These are phyloP conservation scores for Holothuria glaberrima DNA, from an alignment of 35 echinoderm and acorn worm species.

Conservation along the genomic window DNA sequence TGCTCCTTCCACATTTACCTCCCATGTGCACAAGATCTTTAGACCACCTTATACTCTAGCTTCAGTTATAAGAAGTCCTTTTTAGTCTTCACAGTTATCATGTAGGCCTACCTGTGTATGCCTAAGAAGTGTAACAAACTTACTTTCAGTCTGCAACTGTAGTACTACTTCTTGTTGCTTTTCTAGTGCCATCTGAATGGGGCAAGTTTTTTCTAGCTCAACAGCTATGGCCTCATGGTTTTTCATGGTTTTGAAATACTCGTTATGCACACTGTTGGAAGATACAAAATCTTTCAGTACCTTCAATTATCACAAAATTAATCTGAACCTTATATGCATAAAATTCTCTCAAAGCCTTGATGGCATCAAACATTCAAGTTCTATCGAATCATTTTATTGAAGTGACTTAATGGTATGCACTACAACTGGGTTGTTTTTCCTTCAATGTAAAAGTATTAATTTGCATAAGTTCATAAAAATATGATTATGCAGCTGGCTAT, in stretches of 20 bases:
- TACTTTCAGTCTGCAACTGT: constrained; percentile 7
- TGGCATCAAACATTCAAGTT: neutral
- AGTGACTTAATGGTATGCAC: neutral
- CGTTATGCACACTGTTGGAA: neutral
- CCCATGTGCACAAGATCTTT: too few species aligned
- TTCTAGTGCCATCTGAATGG: neutral
- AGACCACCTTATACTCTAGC: too few species aligned
- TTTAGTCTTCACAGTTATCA: too few species aligned
- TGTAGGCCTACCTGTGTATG: too few species aligned
- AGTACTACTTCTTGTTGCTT: neutral
- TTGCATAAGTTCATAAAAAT: too few species aligned
- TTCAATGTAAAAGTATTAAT: neutral
- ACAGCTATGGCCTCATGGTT: neutral
- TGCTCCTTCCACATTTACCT: too few species aligned
- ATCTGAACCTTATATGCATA: neutral
- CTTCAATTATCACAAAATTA: neutral
- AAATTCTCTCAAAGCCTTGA: neutral
- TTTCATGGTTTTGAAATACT: neutral
- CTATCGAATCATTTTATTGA: neutral
- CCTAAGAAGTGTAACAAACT: neutral
- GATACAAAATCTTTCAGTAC: neutral
- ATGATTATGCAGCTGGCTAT: neutral
- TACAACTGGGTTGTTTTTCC: neutral
- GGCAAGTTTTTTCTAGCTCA: neutral
- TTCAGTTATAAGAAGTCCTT: too few species aligned